Percentiles rank a stretch among this genome's conserved stretches.
Conservation (phyloP, 1,140 invertebrate genomes). For the Ctenoplectra terminalis region DNA sequence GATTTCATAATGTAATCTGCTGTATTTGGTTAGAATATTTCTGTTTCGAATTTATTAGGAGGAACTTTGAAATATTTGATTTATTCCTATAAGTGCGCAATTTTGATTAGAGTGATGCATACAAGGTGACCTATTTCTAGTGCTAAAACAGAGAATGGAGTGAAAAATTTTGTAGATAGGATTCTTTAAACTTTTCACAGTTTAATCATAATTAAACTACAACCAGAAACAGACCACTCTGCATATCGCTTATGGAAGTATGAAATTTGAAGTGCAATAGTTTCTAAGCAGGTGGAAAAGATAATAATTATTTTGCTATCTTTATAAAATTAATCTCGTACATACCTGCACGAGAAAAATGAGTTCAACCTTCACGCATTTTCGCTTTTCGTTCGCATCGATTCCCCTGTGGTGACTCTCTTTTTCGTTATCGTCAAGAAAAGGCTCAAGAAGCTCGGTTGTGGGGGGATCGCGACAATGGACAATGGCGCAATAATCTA, state of each 20-base stretch:
- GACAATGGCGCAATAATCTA: constrained; percentile 77
- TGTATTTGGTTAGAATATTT: neutral
- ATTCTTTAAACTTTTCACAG: too few relatives aligned
- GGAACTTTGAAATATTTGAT: neutral
- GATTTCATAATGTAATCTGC: neutral
- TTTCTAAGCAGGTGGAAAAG: too few relatives aligned
- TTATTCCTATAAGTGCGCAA: too few relatives aligned
- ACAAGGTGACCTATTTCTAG: too few relatives aligned
- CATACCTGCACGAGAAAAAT: neutral
- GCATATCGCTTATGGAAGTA: too few relatives aligned
- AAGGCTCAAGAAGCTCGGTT: constrained; percentile 46
- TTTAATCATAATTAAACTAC: too few relatives aligned
- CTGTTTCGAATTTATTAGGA: neutral
- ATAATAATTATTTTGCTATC: too few relatives aligned
- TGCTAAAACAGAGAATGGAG: too few relatives aligned
- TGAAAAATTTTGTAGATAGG: too few relatives aligned
- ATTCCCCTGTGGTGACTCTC: constrained; percentile 23
- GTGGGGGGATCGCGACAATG: constrained; percentile 67
- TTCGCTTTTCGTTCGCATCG: constrained; percentile 9
- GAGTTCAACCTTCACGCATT: neutral
- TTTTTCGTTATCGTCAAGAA: constrained; percentile 49
- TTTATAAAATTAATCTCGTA: too few relatives aligned
- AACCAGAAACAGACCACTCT: too few relatives aligned
- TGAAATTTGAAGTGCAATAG: too few relatives aligned
- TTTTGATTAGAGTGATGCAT: neutral